Conservation (phyloP, 2,888 invertebrate species). For the Euphydryas editha region DNA sequence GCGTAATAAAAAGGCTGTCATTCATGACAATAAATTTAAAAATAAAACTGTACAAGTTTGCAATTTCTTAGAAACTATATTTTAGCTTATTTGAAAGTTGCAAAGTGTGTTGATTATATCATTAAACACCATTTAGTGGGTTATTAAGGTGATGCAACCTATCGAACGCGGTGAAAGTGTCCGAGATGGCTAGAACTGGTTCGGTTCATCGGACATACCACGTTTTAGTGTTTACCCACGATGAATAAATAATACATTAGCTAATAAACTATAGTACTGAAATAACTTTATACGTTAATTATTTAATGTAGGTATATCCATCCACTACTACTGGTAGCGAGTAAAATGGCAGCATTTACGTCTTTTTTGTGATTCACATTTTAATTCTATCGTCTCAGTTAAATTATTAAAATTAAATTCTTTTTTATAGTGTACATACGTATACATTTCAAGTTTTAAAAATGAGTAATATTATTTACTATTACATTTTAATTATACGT, state of each 20-base stretch:
- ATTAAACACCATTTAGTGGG: slow-evolving; percentile 48
- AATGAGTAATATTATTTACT: background rate
- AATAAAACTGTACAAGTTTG: slow-evolving; percentile 3
- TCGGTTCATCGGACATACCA: slow-evolving; percentile 30
- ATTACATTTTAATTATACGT: background rate
- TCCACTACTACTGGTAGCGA: too few species aligned
- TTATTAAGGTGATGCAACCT: slow-evolving; percentile 49
- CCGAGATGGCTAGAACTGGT: slow-evolving; percentile 50
- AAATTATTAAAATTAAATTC: background rate
- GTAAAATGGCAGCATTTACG: too few species aligned
- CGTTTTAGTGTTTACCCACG: slow-evolving; percentile 3
- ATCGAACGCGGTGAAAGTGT: slow-evolving; percentile 56
- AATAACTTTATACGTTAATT: too few species aligned
- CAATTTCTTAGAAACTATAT: background rate
- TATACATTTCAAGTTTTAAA: background rate
- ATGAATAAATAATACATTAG: background rate
- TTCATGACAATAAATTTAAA: slow-evolving; percentile 10
- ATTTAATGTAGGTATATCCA: too few species aligned
- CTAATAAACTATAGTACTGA: background rate
- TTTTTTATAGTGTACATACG: background rate
- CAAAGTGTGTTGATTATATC: slow-evolving; percentile 22
- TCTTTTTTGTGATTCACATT: too few species aligned
- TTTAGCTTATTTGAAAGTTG: slow-evolving; percentile 10
- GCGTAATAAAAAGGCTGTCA: slow-evolving; percentile 1
- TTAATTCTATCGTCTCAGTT: too few species aligned